phyloP scores from a whole-genome alignment of 2,797 vertebrate species.

The Phrynocephalus vlangalii region DNA sequence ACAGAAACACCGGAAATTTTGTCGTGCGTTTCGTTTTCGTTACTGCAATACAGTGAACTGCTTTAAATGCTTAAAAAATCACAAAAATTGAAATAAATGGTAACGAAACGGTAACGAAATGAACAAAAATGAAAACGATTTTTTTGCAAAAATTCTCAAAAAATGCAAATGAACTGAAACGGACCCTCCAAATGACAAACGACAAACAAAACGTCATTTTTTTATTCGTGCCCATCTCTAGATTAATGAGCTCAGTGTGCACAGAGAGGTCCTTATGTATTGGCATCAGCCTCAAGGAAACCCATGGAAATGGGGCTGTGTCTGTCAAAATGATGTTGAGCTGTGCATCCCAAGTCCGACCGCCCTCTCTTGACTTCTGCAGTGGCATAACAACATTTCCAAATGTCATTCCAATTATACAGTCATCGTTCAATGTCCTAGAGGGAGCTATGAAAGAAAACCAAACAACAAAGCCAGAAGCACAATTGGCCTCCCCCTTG shows the following conservation, averaged over 20 bases:
- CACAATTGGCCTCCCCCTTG: not conserved
- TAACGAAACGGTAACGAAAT: no score
- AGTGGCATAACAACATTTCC: constrained; percentile 55
- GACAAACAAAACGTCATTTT: no score
- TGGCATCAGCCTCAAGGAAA: constrained; percentile 22
- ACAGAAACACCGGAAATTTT: no score
- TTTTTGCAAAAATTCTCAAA: no score
- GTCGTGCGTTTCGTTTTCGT: no score
- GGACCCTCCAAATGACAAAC: no score
- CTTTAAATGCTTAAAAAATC: no score
- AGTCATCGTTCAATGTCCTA: constrained; percentile 46
- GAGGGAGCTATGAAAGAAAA: constrained; percentile 59
- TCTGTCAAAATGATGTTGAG: constrained; percentile 62
- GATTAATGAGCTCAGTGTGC: not conserved
- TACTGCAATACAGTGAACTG: no score
- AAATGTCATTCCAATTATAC: constrained; percentile 71
- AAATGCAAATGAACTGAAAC: no score
- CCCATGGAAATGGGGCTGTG: constrained; percentile 3
- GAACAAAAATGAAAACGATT: no score
- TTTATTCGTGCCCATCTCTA: no score
- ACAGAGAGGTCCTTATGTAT: not conserved
- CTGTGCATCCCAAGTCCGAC: constrained; percentile 53
- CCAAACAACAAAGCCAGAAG: constrained; percentile 47
- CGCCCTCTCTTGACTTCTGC: constrained; percentile 49
- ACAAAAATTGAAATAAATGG: no score